Base-by-base conservation (phyloP, 2,113 vertebrate genomes). In the Corythoichthys haematopterus region DNA sequence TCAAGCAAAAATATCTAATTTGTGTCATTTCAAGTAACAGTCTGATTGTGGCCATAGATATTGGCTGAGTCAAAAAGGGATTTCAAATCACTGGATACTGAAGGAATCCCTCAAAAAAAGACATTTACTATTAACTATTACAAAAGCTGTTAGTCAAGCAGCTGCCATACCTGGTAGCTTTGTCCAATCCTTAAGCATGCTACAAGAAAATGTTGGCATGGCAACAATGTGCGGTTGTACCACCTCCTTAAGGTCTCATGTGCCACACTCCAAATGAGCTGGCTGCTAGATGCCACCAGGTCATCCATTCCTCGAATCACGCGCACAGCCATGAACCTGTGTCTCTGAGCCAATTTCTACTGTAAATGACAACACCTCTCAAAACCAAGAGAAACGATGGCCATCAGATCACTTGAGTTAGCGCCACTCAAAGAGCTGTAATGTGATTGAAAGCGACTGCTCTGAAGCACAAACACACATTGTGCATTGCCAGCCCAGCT, bases 271-370 rank as follows among this genome's bases (percentile, higher is more conserved):
- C 97, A 98, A 37, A 94, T 87, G 28, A 96, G 88, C 84, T 94
- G 94, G 83, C 95, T 90, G 45, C 95, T 89, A 35, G 92, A 89
- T 43, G 94, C 91, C 47, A 98, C 89, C 85, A 96, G 74, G 71
- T 97, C 95, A 71, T 96, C 96, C 76, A 95, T 89, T 1, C 95
- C 94, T 16, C 93, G 95, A 80, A 92, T 91, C 66, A 95, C 90
- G 66, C 89, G 91, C 46, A 94, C 91, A 57, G 94, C 93, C 95
- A 97, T 98, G 76, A 67, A 77, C 35, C 65, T 60, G 53, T 37
- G 48, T 55, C 14, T 5, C 57, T 16, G 33, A 37, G 40, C 37
- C 36, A 48, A n/a, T 37, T 43, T 66, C 68, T 75, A 40, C 55
- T 36, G 43, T 45, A 52, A 15, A 64, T 61, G 72, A 61, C 58